Evolutionary conservation across 2,797 vertebrate genomes (phyloP).

Genomic region (Scolopax rusticola): DNA sequence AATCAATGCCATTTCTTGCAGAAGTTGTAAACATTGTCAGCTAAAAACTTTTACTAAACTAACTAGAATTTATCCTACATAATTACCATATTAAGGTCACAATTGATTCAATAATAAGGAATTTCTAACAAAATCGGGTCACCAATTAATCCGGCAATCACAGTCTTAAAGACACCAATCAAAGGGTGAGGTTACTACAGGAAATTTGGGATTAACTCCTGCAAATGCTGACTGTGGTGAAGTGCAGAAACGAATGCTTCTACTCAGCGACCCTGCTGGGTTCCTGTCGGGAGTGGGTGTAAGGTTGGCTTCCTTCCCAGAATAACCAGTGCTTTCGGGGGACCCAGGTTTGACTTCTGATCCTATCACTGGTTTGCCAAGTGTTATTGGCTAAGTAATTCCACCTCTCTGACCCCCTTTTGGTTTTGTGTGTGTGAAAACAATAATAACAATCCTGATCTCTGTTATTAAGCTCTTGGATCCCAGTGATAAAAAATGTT

Average conservation of each 20-base stretch:
- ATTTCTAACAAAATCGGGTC: not conserved
- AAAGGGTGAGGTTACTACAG: not conserved
- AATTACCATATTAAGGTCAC: not conserved
- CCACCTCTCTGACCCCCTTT: not conserved
- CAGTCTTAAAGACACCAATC: not conserved
- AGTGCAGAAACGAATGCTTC: not conserved
- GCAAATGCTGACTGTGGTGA: not conserved
- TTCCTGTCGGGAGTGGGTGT: not conserved
- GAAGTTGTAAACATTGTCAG: not conserved
- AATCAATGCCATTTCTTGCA: not conserved
- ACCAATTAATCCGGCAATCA: not conserved
- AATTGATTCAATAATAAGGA: not conserved
- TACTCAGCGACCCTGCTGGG: not conserved
- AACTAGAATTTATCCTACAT: not conserved
- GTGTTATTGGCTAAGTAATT: not conserved
- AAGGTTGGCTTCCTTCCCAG: not conserved
- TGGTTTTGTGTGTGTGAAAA: not conserved
- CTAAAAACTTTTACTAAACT: not conserved
- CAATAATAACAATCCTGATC: not conserved
- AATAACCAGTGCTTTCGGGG: not conserved
- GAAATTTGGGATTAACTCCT: not conserved
- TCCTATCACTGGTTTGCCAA: not conserved
- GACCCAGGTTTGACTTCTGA: not conserved
- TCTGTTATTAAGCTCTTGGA: not conserved
- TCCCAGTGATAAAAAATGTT: not conserved